Conservation (phyloP, 1,140 invertebrate genomes). For the Maniola jurtina region DNA sequence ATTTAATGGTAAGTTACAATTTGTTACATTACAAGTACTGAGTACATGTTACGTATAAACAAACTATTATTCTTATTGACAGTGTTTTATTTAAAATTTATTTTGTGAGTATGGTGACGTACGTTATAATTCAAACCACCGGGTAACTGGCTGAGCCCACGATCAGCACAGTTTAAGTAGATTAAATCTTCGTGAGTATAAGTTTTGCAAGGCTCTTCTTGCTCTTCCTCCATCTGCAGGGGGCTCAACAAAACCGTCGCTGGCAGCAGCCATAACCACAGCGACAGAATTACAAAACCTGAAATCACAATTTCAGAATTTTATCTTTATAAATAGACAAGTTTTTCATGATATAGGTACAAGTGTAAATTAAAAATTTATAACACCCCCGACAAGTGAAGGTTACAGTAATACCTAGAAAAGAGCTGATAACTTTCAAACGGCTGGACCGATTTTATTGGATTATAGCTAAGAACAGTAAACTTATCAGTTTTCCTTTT, state of each 20-base stretch:
- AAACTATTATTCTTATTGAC: too few species aligned
- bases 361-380: too few species aligned
- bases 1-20: too few species aligned
- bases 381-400: too few species aligned
- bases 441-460: too few species aligned
- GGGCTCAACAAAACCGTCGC: conserved; percentile 40
- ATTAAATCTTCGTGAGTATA: conserved; percentile 41
- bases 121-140: conserved; percentile 65
- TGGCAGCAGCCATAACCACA: conserved; percentile 34
- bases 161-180: conserved; percentile 67
- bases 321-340: not conserved
- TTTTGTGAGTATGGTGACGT: conserved; percentile 23
- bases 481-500: too few species aligned
- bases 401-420: too few species aligned
- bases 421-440: too few species aligned
- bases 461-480: too few species aligned
- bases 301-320: not conserved
- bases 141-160: conserved; percentile 65
- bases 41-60: too few species aligned
- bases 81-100: not conserved
- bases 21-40: too few species aligned
- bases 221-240: conserved; percentile 36
- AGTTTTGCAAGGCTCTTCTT: conserved; percentile 41
- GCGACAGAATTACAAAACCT: conserved; percentile 13
- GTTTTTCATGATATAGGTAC: too few species aligned